Evolutionary conservation across 2,888 invertebrate genomes (phyloP), one percentile per base, ranked within the genome.

Genomic region (Nectonema munidae): DNA sequence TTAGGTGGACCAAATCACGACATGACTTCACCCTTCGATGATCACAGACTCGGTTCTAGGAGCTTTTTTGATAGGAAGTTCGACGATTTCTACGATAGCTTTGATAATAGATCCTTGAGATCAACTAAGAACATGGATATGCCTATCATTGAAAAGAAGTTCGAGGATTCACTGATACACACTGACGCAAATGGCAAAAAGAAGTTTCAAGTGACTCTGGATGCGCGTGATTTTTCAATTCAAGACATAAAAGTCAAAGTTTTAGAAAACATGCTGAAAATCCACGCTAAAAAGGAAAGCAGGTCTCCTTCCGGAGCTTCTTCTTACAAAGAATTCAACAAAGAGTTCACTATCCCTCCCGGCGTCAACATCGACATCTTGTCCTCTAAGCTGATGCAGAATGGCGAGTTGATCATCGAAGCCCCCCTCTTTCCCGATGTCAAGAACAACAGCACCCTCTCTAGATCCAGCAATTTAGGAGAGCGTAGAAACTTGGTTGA

Each of bases 341-440:
- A 20, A 5, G 35, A 34, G 20, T 34, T 34, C 20, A 34, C 35
- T 6, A 34, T 34, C 5, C 35, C 35, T 11, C 18, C 35, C 17
- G 15, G 20, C 35, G 35, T 34, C 11, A 14, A 34, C 19, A 19
- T 15, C 11, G 35, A 34, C 15, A 20, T 20, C 17, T 19, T 34
- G 19, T 18, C 20, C 19, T 34, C 35, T 18, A 18, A 20, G 18
- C 17, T 34, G 4, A 20, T 19, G 17, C 5, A 6, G 18, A 5
- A 20, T 11, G 35, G 35, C 14, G 15, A 19, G 17, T 19, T 34
- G 35, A 34, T 4, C 20, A 11, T 34, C 9, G 35, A 34, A 20
- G 35, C 35, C 5, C 35, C 35, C 18, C 19, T 34, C 6, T 9
- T 9, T 6, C 25, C n/a, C n/a, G n/a, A 25, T n/a, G 25, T n/a